Evolutionary conservation across 1,140 invertebrate genomes (phyloP), one percentile per base, ranked within the genome.

Genomic region (Musca vetustissima): DNA sequence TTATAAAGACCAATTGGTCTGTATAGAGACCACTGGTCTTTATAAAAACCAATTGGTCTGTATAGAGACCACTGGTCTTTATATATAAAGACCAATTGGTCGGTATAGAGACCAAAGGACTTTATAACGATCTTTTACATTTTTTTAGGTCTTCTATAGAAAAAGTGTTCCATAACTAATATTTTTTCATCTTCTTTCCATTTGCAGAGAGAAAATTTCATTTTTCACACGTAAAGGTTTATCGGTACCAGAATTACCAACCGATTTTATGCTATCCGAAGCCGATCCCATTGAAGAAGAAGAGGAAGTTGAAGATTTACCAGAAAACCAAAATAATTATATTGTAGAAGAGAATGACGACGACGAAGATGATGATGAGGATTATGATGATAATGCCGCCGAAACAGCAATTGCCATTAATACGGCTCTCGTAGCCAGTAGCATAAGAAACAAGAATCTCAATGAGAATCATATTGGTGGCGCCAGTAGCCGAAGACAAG

Each of bases 161-260:
- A n/a, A n/a, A n/a, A 22, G 14, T 22, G 4, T 55, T 43, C 25
- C 25, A n/a, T n/a, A n/a, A n/a, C 59, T 15, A 7, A 64, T 19
- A n/a, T 49, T 32, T 21, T 3, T 85, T 86, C 22, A 21, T 36
- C 1, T 21, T 55, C 1, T 53, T 24, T 59, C 24, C n/a, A n/a
- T 32, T 72, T 67, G 19, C 84, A 96, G 94, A 86, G 94, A 96
- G 84, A 97, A 96, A 84, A 97, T 97, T 90, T 93, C 94, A 14
- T 97, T 97, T 84, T 96, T 97, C 80, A 96, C 94, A 1, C 87
- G 91, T 69, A 87, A 90, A 7, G 93, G 92, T 75, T 77, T 91
- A 21, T 90, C 87, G 70, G 89, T 95, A 73, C 92, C 93, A 67
- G 87, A 92, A 47, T 83, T 93, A 64, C 91, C 92, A 6, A 85